phyloP scores from a whole-genome alignment of 2,113 vertebrate genomes.

The Erinaceus europaeus region DNA sequence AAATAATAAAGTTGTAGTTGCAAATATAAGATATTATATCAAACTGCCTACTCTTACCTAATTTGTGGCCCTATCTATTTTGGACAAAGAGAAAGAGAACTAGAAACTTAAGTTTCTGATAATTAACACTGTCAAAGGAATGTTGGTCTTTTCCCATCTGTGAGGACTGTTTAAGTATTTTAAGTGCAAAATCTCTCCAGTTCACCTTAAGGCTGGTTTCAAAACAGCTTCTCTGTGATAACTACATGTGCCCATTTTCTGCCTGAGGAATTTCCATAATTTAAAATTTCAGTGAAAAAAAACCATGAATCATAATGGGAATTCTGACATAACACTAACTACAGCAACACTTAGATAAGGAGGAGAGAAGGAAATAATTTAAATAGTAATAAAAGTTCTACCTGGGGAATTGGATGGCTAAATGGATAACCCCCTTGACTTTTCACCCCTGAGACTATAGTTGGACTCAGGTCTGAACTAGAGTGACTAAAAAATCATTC shows the following conservation, averaged over 20 bases:
- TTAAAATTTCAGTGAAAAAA: constrained; percentile 58
- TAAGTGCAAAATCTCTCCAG: constrained; percentile 52
- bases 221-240: constrained; percentile 6
- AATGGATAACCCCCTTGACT: constrained; percentile 79
- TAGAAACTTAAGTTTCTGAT: background rate
- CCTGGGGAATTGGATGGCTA: constrained; percentile 76
- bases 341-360: background rate
- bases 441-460: constrained; percentile 72
- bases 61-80: background rate
- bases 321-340: constrained; percentile 52
- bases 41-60: background rate
- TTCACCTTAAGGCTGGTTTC: constrained; percentile 55
- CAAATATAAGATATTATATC: background rate
- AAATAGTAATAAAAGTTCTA: constrained; percentile 68
- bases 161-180: background rate
- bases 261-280: constrained; percentile 58
- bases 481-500: constrained; percentile 83
- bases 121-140: background rate
- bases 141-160: background rate
- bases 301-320: constrained; percentile 63
- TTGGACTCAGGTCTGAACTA: constrained; percentile 75
- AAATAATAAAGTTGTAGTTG: background rate
- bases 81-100: background rate
- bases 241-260: constrained; percentile 55
- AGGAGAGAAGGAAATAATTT: constrained; percentile 49